These are phyloP conservation scores for Coreius guichenoti DNA, from an alignment of 2,797 vertebrate species.

Conservation along the genomic window DNA sequence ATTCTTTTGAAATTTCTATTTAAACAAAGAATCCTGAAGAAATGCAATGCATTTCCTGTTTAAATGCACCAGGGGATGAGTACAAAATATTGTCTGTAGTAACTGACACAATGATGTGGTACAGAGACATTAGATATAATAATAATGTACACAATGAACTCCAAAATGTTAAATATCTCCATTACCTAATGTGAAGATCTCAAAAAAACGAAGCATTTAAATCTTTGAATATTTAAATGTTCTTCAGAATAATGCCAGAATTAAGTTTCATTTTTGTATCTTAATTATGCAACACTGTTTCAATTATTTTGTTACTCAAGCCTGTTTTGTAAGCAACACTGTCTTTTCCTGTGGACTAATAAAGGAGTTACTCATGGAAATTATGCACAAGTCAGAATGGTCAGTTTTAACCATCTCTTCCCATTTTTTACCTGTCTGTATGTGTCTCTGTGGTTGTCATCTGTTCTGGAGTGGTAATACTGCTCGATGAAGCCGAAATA, in stretches of 20 bases:
- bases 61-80: not conserved
- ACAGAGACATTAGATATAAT: not conserved
- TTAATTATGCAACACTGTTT: not conserved
- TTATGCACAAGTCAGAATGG: not conserved
- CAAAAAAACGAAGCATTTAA: not conserved
- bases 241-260: not conserved
- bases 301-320: not conserved
- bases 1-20: not conserved
- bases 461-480: constrained; percentile 97
- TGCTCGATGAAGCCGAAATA: constrained; percentile 98
- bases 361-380: not conserved
- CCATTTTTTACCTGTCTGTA: constrained; percentile 89
- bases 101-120: not conserved
- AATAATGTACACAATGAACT: not conserved
- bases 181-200: not conserved
- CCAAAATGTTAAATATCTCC: not conserved
- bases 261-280: not conserved
- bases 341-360: not conserved
- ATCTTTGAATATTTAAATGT: not conserved
- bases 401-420: not conserved
- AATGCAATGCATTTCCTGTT: not conserved
- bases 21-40: not conserved
- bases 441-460: constrained; percentile 95
- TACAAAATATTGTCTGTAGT: not conserved
- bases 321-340: not conserved